Base-by-base conservation (phyloP, 2,888 invertebrate genomes). In the Latrodectus hesperus region DNA sequence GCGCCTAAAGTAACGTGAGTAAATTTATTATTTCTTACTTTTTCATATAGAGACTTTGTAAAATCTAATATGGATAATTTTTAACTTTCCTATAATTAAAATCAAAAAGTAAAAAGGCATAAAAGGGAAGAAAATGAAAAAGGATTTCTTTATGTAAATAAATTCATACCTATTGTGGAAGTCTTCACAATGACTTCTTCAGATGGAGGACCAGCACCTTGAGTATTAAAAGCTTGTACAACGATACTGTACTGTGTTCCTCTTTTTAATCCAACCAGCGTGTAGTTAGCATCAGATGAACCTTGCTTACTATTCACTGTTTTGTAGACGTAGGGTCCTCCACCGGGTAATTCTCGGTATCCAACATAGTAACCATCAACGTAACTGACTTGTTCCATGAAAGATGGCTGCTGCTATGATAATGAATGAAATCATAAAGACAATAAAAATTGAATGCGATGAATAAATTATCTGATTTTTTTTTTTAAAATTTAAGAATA, bases 161-260 rank as follows among this genome's bases (percentile, higher is more conserved):
- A 26, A 9, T 49, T 16, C 60, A 76, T 77, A 77, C 88, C 88
- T 76, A 88, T 88, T 17, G 76, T 79, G 10, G 83, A 84, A 9
- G 90, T 90, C 71, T 90, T 82, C 10, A 89, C 85, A 55, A 86
- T 84, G 5, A 89, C 72, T 17, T 89, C 80, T 17, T 90, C 90
- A 9, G 89, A 89, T 12, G 88, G 79, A 12, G 89, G 90, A 16
- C 90, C 89, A 17, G 90, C 90, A 4, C 90, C 90, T 77, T 89
- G 86, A n/a, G 78, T 88, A 68, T 90, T 90, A 71, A 90, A 90
- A 6, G 89, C 89, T 80, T 90, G 90, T 4, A 90, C 89, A 9
- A 89, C 88, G 49, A 90, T 88, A 1, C 91, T 90, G 90, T 92
- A 92, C 83, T 91, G 91, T 4, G 89, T 89, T 0, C 83, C 85